phyloP scores from a whole-genome alignment of 2,888 invertebrate species.

The Tenthredo notha region DNA sequence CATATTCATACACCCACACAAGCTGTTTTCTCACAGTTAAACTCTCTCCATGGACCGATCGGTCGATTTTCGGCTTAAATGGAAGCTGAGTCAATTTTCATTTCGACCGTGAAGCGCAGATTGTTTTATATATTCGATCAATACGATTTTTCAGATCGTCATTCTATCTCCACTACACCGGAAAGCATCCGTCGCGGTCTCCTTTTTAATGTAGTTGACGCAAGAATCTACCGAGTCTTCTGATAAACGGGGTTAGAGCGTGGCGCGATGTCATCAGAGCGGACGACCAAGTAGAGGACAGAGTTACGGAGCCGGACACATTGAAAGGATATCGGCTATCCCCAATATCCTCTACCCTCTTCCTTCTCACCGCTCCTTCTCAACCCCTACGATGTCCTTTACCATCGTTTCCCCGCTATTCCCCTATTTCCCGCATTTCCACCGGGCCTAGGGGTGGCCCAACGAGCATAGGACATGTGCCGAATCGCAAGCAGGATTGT shows the following conservation, averaged over 20 bases:
- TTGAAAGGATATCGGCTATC: constrained; percentile 55
- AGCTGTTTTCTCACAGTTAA: neutral
- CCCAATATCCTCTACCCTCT: constrained; percentile 33
- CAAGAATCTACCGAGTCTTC: too few species aligned
- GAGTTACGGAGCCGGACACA: constrained; percentile 47
- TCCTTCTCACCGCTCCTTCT: neutral
- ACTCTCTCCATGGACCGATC: too few species aligned
- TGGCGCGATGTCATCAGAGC: constrained; percentile 39
- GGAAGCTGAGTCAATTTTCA: too few species aligned
- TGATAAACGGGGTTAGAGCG: constrained; percentile 18
- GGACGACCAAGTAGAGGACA: constrained; percentile 32
- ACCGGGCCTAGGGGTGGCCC: constrained; percentile 24
- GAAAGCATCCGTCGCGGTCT: too few species aligned
- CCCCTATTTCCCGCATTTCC: constrained; percentile 46
- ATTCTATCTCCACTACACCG: too few species aligned
- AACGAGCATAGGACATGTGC: constrained; percentile 44
- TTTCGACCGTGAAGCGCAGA: too few species aligned
- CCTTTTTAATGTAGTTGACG: too few species aligned
- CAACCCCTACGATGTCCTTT: constrained; percentile 43
- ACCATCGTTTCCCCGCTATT: constrained; percentile 24
- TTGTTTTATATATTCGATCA: too few species aligned
- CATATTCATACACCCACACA: neutral
- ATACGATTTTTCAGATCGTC: too few species aligned
- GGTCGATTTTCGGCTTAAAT: too few species aligned
- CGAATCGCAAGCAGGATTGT: constrained; percentile 42